Conservation (phyloP, 2,888 invertebrate genomes). For the Lamproptera curius region DNA sequence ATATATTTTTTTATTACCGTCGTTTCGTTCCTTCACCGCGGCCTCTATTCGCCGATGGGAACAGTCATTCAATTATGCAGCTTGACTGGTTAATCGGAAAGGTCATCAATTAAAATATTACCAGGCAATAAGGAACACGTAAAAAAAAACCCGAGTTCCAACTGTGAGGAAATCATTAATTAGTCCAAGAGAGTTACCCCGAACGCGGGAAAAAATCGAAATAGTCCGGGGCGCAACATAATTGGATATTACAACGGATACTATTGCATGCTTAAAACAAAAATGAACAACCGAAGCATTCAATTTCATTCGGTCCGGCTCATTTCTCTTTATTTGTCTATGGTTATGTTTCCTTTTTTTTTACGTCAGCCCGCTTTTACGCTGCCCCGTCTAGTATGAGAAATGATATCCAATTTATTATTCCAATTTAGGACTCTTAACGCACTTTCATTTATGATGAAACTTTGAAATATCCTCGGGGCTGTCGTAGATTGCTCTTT, state of each 20-base stretch:
- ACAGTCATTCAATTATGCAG: constrained; percentile 19
- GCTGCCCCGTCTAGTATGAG: constrained; percentile 36
- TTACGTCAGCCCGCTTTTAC: constrained; percentile 25
- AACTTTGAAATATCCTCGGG: constrained; percentile 35
- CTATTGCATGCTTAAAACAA: constrained; percentile 59
- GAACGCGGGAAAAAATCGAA: constrained; percentile 57
- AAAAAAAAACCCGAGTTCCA: constrained; percentile 44
- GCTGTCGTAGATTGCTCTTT: constrained; percentile 28
- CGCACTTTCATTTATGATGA: constrained; percentile 53
- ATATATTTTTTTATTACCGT: too few relatives aligned
- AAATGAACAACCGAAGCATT: constrained; percentile 44
- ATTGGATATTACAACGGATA: constrained; percentile 73
- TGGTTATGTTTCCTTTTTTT: constrained; percentile 39
- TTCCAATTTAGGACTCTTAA: constrained; percentile 54
- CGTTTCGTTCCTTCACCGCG: not conserved
- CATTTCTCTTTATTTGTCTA: constrained; percentile 66
- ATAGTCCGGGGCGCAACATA: constrained; percentile 56
- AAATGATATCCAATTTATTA: constrained; percentile 59
- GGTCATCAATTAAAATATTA: constrained; percentile 23
- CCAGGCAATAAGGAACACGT: constrained; percentile 11
- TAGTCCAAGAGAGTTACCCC: constrained; percentile 61
- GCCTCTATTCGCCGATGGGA: constrained; percentile 1
- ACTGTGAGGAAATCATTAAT: constrained; percentile 70
- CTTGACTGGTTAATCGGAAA: constrained; percentile 22
- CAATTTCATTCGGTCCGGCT: constrained; percentile 55